These are phyloP conservation scores for Acronicta psi DNA, from an alignment of 2,888 invertebrate genomes.

Conservation along the genomic window DNA sequence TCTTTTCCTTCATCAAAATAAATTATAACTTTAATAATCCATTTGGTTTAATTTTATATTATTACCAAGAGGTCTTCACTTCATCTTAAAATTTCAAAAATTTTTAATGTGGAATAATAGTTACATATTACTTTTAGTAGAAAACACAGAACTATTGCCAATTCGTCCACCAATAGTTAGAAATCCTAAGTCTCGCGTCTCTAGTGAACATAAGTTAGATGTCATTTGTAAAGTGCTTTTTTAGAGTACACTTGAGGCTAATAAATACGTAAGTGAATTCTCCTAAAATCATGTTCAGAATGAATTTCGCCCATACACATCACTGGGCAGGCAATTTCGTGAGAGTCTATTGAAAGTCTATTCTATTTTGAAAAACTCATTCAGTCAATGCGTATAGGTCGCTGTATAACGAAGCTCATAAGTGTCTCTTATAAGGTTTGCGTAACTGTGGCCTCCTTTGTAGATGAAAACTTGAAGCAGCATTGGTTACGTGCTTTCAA, in stretches of 20 bases:
- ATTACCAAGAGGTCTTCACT: too few relatives aligned
- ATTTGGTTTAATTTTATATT: too few relatives aligned
- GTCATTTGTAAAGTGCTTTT: constrained; percentile 6
- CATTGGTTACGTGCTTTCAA: constrained; percentile 1
- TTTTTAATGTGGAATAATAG: background rate
- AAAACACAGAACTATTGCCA: constrained; percentile 34
- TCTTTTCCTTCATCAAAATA: too few relatives aligned
- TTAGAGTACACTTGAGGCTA: constrained; percentile 4
- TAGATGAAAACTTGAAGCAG: background rate
- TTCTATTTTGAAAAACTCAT: background rate
- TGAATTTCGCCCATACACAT: background rate
- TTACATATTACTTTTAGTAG: constrained; percentile 21
- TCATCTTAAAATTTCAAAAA: too few relatives aligned
- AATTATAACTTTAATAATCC: too few relatives aligned
- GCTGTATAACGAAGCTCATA: constrained; percentile 2
- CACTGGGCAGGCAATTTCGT: constrained; percentile 1
- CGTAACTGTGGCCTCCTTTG: constrained; percentile 5
- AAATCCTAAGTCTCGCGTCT: constrained; percentile 16
- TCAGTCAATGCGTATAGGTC: background rate
- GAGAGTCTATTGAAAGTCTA: constrained; percentile 2
- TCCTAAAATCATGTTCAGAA: background rate
- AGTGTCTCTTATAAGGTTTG: constrained; percentile 8
- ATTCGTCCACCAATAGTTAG: constrained; percentile 19
- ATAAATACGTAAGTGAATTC: background rate
- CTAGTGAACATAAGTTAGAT: constrained; percentile 34